Evolutionary conservation across 92 coral and sea anemone genomes (phyloP).

Genomic region (Nematostella vectensis): DNA sequence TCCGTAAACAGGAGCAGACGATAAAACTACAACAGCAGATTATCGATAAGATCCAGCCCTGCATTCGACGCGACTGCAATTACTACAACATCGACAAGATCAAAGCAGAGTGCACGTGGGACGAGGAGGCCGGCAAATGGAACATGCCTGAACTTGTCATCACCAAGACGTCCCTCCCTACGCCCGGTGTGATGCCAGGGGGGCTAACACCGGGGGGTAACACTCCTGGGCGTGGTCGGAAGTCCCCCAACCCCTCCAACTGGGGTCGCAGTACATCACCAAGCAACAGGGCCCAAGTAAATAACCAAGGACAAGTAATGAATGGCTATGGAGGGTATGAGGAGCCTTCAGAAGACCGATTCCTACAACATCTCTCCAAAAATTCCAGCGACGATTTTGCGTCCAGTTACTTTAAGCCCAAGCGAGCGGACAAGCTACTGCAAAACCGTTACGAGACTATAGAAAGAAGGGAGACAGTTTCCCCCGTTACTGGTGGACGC

Average conservation of each 20-base stretch:
- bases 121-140: constrained; percentile 75
- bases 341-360: constrained; percentile 72
- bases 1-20: constrained; percentile 84
- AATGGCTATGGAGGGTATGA: constrained; percentile 65
- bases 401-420: constrained; percentile 81
- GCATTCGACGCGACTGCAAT: constrained; percentile 91
- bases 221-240: constrained; percentile 43
- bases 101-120: constrained; percentile 78
- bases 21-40: constrained; percentile 78
- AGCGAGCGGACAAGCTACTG: constrained; percentile 79
- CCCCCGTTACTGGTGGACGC: constrained; percentile 27
- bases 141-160: constrained; percentile 73
- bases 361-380: constrained; percentile 63
- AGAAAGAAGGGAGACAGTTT: constrained; percentile 45
- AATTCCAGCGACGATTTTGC: constrained; percentile 64
- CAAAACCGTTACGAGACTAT: constrained; percentile 52
- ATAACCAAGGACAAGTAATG: constrained; percentile 56
- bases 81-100: constrained; percentile 79
- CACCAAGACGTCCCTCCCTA: constrained; percentile 82
- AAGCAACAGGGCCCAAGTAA: constrained; percentile 55
- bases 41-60: constrained; percentile 89
- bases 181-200: constrained; percentile 49
- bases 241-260: too few relatives aligned
- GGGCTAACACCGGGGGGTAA: constrained; percentile 67
- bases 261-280: too few relatives aligned